Conservation (phyloP, 2,797 vertebrate species). For the Mormyrus hasselquistii region DNA sequence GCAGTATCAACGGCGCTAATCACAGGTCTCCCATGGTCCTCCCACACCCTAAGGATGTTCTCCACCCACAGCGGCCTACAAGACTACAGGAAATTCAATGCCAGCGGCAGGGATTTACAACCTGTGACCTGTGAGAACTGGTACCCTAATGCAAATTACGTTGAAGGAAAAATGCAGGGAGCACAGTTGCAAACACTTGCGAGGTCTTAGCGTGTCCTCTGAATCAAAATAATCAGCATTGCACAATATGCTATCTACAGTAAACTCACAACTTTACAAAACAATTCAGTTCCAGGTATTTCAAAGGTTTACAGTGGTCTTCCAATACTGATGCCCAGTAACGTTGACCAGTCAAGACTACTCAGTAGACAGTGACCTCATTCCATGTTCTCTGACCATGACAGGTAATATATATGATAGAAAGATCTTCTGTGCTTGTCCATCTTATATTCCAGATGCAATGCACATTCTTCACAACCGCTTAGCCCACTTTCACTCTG, state of each 20-base stretch:
- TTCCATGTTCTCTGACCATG: neutral
- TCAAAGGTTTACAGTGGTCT: neutral
- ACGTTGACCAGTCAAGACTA: neutral
- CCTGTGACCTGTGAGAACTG: neutral
- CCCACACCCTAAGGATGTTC: neutral
- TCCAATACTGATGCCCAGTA: neutral
- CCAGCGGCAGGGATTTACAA: neutral
- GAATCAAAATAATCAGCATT: neutral
- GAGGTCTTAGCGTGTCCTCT: neutral
- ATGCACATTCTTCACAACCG: neutral
- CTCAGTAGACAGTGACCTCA: neutral
- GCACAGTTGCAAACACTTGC: neutral
- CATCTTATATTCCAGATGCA: neutral
- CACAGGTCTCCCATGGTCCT: neutral
- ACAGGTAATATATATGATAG: neutral
- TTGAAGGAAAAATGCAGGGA: neutral
- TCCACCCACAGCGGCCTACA: neutral
- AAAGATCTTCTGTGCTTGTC: neutral
- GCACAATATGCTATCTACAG: neutral
- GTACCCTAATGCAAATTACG: neutral
- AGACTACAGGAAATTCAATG: neutral
- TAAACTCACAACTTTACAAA: neutral
- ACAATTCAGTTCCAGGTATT: neutral
- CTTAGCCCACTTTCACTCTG: neutral
- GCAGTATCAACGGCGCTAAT: neutral